Conservation (phyloP, 2,797 vertebrate genomes). For the Gymnopithys bicolor region DNA sequence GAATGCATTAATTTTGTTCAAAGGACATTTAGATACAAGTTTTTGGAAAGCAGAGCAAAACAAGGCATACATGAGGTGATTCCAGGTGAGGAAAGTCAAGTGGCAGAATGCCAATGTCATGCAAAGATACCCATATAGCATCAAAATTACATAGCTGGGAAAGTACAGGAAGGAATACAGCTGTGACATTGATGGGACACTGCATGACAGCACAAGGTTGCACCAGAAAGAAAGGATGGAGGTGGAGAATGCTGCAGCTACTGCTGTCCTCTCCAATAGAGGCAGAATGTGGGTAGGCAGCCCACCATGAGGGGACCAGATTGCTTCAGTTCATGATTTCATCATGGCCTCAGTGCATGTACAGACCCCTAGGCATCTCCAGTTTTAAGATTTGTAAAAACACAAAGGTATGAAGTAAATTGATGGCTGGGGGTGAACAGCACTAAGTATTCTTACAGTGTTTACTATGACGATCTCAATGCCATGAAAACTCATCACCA, state of each 20-base stretch:
- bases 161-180: neutral
- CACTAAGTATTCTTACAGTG: neutral
- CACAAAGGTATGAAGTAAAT: neutral
- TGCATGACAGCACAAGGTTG: rapidly evolving
- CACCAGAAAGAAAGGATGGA: neutral
- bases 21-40: neutral
- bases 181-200: neutral
- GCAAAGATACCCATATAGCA: neutral
- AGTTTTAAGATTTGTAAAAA: neutral
- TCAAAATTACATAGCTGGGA: neutral
- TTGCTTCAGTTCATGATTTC: neutral
- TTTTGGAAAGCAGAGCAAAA: neutral
- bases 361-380: neutral
- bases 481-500: neutral
- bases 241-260: neutral
- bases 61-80: neutral
- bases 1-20: neutral
- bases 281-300: neutral
- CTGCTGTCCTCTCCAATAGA: neutral
- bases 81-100: neutral
- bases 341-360: neutral
- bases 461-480: neutral
- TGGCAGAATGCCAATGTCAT: neutral
- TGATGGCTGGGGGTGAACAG: neutral
- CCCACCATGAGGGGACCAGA: neutral